Base-by-base conservation (phyloP, 2,888 invertebrate genomes). In the Mylabris sibirica region DNA sequence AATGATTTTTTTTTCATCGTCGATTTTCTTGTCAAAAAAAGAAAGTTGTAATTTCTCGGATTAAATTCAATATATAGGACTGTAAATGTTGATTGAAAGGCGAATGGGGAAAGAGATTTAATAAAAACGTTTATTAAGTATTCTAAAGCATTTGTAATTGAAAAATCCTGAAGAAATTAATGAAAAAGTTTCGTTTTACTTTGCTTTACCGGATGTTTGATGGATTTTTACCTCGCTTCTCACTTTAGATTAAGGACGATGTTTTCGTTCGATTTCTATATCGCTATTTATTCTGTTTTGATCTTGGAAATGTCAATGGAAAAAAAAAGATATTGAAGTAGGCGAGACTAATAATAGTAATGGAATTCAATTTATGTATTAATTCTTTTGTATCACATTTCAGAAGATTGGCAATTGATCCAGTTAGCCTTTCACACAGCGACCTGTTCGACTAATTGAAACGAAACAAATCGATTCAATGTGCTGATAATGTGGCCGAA, bases 401-500 rank as follows among this genome's bases (percentile, higher is more conserved):
- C n/a, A n/a, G n/a, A n/a, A n/a, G n/a, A n/a, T n/a, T 41, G 4
- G n/a, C 38, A 5, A 14, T n/a, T 41, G n/a, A 41, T 41, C 41
- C 11, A 0, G 35, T 8, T 8, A 11, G n/a, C n/a, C n/a, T n/a
- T n/a, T n/a, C n/a, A 35, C 5, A 35, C 11, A 38, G 44, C 12
- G 2, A 38, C 12, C 12, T 44, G 17, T 20, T 26, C n/a, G 17
- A 11, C 14, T 62, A 62, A 62, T 62, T 62, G 62, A 41, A 62
- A 62, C 26, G 62, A n/a, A 41, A 62, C 62, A 38, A 41, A 62
- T 35, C 41, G 62, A 20, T 24, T 1, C 24, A 14, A 20, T n/a
- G 59, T 64, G 59, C 35, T 20, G 35, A 35, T 59, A 64, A 64
- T 35, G 49, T 60, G 12, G 41, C 59, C 60, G 26, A 9, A 24